Percentiles rank a stretch among this genome's conserved stretches.
Conservation (phyloP, 2,113 vertebrate species). For the Podilymbus podiceps region DNA sequence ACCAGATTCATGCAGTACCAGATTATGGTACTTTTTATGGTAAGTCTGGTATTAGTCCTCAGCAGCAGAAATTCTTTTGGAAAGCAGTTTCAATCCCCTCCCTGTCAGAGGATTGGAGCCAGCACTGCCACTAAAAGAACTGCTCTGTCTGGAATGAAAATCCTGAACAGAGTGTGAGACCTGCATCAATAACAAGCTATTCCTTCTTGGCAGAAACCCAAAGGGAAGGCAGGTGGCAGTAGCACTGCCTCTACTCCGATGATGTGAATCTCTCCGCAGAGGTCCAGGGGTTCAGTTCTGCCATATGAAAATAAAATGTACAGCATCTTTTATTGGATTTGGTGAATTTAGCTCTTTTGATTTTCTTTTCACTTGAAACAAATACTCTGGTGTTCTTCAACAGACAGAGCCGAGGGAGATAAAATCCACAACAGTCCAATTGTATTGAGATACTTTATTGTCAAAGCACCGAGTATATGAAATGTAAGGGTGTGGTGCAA, state of each 20-base stretch:
- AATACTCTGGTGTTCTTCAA: not conserved
- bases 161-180: not conserved
- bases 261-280: not conserved
- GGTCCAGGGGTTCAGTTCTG: not conserved
- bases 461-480: not conserved
- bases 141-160: not conserved
- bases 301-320: not conserved
- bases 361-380: not conserved
- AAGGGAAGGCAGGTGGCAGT: not conserved
- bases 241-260: not conserved
- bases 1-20: not conserved
- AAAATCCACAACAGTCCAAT: not conserved
- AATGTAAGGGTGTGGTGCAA: not conserved
- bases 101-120: not conserved
- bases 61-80: not conserved
- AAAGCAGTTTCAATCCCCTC: not conserved
- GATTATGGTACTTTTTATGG: not conserved
- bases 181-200: not conserved
- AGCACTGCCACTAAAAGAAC: not conserved
- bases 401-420: not conserved
- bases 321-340: not conserved
- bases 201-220: slow-evolving; percentile 5
- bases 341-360: not conserved
- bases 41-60: not conserved
- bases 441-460: not conserved